Evolutionary conservation across 2,797 vertebrate genomes (phyloP).

Genomic region (Lepus oiostolus): DNA sequence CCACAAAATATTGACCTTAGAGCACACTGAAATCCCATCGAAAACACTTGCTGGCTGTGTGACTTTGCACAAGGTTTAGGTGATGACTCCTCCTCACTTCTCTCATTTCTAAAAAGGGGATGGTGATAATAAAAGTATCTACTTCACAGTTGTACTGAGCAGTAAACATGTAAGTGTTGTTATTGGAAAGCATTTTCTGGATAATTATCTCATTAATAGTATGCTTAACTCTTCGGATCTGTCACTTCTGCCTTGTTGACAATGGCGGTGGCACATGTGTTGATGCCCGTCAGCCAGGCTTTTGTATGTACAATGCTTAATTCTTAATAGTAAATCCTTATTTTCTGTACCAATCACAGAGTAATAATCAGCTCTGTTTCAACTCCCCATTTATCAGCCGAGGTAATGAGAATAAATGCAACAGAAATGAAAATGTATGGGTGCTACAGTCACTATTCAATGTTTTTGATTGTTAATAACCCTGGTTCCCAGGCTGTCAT

Average conservation of each 20-base stretch:
- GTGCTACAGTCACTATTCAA: neutral
- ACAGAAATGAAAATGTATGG: neutral
- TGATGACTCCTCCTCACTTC: neutral
- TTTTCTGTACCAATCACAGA: neutral
- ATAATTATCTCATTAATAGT: neutral
- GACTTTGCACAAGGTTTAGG: neutral
- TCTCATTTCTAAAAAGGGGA: constrained; percentile 32
- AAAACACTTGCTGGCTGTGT: neutral
- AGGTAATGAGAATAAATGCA: neutral
- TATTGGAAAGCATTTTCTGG: constrained; percentile 1
- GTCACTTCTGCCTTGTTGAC: neutral
- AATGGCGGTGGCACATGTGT: neutral
- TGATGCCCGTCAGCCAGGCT: neutral
- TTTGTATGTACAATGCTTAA: neutral
- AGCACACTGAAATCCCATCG: neutral
- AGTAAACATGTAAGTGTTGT: neutral
- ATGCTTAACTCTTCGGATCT: neutral
- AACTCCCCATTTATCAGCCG: neutral
- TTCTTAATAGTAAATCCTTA: neutral
- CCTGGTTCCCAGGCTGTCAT: neutral
- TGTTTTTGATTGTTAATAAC: neutral
- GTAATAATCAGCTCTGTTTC: neutral
- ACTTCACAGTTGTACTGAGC: neutral
- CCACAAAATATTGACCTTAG: neutral
- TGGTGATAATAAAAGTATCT: neutral